Percentiles rank a stretch among this genome's conserved stretches.
Evolutionary conservation across 2,113 vertebrate genomes (phyloP).

Genomic region (Camelus bactrianus): DNA sequence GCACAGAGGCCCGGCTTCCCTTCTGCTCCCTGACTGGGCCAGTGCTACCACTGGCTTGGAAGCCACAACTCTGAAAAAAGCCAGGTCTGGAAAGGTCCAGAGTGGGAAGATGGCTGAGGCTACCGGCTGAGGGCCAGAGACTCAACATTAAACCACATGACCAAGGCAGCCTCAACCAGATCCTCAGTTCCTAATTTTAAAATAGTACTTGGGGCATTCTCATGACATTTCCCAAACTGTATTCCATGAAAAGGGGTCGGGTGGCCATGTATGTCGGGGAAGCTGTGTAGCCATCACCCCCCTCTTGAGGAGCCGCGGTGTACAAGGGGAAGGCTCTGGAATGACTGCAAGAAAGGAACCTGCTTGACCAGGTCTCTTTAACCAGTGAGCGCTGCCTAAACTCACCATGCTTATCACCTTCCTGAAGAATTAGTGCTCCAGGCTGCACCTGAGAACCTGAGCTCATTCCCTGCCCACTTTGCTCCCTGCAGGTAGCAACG

Average conservation of each 20-base stretch:
- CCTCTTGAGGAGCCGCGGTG: background rate
- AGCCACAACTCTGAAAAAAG: background rate
- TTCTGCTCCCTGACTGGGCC: background rate
- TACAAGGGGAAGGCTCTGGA: background rate
- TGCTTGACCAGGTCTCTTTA: too few relatives aligned
- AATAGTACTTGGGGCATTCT: background rate
- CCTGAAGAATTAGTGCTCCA: background rate
- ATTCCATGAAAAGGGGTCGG: background rate
- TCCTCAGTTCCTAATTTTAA: background rate
- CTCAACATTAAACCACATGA: accelerated
- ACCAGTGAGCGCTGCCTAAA: accelerated
- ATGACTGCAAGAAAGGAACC: background rate
- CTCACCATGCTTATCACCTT: accelerated
- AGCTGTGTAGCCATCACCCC: accelerated
- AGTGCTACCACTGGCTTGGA: background rate
- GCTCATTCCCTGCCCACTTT: background rate
- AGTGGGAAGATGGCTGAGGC: background rate
- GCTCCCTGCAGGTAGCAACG: background rate
- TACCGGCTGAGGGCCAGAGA: background rate
- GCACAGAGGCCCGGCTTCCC: background rate
- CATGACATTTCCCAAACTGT: background rate
- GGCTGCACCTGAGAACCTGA: background rate
- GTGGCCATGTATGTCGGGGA: accelerated
- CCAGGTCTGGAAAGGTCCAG: background rate
- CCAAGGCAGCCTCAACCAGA: background rate